These are phyloP conservation scores for Caenorhabditis macrosperma DNA, from an alignment of 2,888 invertebrate genomes.

Conservation along the genomic window DNA sequence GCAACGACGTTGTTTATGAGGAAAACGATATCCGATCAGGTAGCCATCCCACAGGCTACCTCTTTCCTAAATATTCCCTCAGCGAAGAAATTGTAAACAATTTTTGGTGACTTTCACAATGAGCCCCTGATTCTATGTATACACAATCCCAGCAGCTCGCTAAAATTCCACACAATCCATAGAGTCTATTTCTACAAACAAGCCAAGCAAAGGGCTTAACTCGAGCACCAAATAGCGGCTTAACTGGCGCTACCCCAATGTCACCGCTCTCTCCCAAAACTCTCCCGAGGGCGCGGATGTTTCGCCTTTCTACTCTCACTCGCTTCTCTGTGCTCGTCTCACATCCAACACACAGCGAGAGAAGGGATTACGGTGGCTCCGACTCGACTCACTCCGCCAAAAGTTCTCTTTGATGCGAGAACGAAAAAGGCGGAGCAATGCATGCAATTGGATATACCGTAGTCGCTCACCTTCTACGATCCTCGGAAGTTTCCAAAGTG, in stretches of 20 bases:
- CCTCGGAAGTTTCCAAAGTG: constrained; percentile 64
- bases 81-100: constrained; percentile 43
- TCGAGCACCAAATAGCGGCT: constrained; percentile 70
- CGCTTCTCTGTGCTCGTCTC: constrained; percentile 4
- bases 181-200: constrained; percentile 59
- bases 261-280: constrained; percentile 27
- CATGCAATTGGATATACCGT: constrained; percentile 30
- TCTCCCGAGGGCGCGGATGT: constrained; percentile 10
- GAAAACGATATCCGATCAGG: constrained; percentile 25
- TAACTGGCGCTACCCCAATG: constrained; percentile 56
- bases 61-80: background rate
- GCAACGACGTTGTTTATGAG: constrained; percentile 10
- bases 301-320: constrained; percentile 7
- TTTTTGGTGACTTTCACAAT: background rate
- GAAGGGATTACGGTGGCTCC: constrained; percentile 52
- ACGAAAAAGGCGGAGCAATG: constrained; percentile 15
- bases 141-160: constrained; percentile 47
- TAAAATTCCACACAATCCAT: constrained; percentile 41
- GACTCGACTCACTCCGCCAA: background rate
- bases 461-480: constrained; percentile 66
- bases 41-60: constrained; percentile 11
- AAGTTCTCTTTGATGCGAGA: background rate
- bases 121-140: constrained; percentile 16
- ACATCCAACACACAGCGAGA: constrained; percentile 20
- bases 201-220: constrained; percentile 62